Base-by-base conservation (phyloP, 1,140 invertebrate species). In the Bombus affinis region DNA sequence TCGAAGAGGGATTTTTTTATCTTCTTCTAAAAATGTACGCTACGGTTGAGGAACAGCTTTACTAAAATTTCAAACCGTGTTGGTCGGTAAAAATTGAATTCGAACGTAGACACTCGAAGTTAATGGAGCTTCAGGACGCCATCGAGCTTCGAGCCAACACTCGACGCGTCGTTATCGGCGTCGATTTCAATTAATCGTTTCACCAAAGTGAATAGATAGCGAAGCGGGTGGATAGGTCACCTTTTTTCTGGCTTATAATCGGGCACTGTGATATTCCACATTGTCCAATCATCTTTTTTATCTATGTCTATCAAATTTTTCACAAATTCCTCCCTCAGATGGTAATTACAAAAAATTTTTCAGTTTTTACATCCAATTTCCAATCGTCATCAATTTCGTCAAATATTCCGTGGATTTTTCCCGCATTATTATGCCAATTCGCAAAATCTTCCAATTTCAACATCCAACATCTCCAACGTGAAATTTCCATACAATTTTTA, bases 151-250 rank as follows among this genome's bases (percentile, higher is more conserved):
- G 47, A 76, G 25, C 74, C 74, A 76, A 76, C 74, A 76, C 74
- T 76, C 74, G 74, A 76, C 74, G 74, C 74, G 74, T 76, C 74
- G 74, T 76, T 76, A 76, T 76, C 74, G 74, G 47, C 53, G 80
- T 73, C 37, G 53, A 73, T 74, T 76, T 76, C 74, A 76, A 76
- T 76, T 76, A 76, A 76, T 76, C 74, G 74, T 76, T 76, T 76
- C 74, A 32, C 74, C 74, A 59, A 59, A 76, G 53, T 76, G 74
- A 76, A 76, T 76, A 76, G 74, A 76, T 76, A 76, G 53, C 53
- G 74, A n/a, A 32, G 1, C 74, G 13, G 28, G 25, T 59, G 18
- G 74, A 76, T 59, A 59, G 74, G 35, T 76, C 74, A 76, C 74
- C 32, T 59, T 76, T 73, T 39, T 73, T 39, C 12, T 12, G 25